Conservation (phyloP, 2,113 vertebrate species). For the Puffinus mauretanicus region DNA sequence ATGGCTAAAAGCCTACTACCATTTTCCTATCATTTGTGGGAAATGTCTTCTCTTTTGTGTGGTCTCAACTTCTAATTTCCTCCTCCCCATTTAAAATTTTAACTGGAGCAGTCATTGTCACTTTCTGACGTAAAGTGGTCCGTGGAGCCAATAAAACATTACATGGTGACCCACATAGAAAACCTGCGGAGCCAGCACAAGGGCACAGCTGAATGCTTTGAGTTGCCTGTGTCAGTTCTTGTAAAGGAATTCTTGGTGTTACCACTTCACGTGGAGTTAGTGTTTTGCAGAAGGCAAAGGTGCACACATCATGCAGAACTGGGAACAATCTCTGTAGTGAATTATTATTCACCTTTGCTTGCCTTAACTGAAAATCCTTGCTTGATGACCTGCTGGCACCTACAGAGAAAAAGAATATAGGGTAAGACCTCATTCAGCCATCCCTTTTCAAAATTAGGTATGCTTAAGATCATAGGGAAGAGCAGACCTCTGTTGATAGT, state of each 20-base stretch:
- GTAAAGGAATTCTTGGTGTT: not conserved
- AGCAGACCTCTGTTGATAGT: not conserved
- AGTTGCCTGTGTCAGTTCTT: not conserved
- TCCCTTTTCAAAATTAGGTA: not conserved
- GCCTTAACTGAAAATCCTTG: not conserved
- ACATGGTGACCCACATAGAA: constrained; percentile 6
- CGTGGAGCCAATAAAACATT: not conserved
- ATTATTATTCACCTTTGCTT: not conserved
- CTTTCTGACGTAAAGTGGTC: not conserved
- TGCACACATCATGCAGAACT: not conserved
- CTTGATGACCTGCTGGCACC: not conserved
- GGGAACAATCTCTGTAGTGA: not conserved
- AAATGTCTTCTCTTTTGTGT: not conserved
- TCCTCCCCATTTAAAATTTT: not conserved
- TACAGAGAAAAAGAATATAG: not conserved
- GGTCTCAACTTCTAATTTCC: not conserved
- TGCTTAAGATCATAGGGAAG: not conserved
- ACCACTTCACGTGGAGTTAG: constrained; percentile 3
- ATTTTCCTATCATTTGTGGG: not conserved
- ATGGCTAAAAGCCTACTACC: not conserved
- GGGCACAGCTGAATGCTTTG: not conserved
- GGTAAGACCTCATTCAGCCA: not conserved
- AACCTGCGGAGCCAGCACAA: not conserved
- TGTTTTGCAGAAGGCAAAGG: not conserved
- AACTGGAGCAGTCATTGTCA: not conserved